These are phyloP conservation scores for Pachydiplax longipennis DNA, from an alignment of 2,888 invertebrate species.

Conservation along the genomic window DNA sequence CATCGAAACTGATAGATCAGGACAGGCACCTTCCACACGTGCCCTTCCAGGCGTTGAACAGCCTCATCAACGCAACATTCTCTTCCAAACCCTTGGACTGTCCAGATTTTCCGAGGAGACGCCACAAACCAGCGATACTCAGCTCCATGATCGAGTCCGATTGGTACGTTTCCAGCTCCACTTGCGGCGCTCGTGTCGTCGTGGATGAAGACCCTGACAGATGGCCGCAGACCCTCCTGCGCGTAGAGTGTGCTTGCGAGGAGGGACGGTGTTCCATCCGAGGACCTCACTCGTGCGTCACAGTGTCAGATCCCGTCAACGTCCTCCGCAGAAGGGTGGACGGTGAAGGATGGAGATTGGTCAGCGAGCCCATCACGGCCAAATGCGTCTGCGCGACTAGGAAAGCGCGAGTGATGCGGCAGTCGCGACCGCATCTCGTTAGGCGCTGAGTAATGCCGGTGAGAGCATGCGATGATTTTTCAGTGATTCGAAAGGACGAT, in stretches of 20 bases:
- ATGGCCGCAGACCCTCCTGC: constrained; percentile 40
- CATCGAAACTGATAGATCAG: not conserved
- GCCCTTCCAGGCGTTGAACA: not conserved
- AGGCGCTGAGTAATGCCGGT: not conserved
- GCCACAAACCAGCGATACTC: not conserved
- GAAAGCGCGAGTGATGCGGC: not conserved
- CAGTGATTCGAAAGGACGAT: not conserved
- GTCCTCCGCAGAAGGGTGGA: constrained; percentile 2
- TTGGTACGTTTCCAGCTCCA: not conserved
- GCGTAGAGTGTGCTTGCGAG: constrained; percentile 46
- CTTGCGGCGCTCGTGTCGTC: constrained; percentile 22
- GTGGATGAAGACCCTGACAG: constrained; percentile 3
- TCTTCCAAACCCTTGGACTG: not conserved
- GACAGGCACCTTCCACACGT: not conserved
- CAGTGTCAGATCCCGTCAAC: not conserved
- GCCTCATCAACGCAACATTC: not conserved
- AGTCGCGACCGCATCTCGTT: not conserved
- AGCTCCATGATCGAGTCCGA: not conserved
- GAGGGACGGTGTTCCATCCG: constrained; percentile 13
- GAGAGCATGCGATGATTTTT: not conserved
- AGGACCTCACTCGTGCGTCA: constrained; percentile 42
- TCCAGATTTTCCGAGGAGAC: not conserved
- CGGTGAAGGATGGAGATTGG: not conserved
- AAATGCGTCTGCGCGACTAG: constrained; percentile 39
- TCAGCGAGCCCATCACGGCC: not conserved